A percentile compares a stretch with the other conserved stretches of the same genome.
Conservation (phyloP, 2,888 invertebrate genomes). For the Therioaphis trifolii region DNA sequence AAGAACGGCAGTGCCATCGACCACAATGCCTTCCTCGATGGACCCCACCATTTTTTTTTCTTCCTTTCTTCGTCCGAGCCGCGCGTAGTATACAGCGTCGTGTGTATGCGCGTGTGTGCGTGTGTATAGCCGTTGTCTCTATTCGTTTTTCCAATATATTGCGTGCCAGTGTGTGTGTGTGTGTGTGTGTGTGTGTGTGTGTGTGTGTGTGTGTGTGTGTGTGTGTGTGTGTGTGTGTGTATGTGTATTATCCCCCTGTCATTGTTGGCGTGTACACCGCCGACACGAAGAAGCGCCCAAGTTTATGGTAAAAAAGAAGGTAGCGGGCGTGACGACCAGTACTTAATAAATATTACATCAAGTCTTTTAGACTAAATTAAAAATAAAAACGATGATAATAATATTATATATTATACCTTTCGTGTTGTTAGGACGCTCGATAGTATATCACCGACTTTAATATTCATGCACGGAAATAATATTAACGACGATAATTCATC, state of each 20-base stretch:
- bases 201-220: no score
- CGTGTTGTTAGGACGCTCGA: no score
- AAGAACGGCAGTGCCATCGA: constrained; percentile 60
- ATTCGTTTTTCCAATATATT: constrained; percentile 35
- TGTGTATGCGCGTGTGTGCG: neutral
- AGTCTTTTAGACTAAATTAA: no score
- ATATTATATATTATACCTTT: no score
- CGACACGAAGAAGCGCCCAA: constrained; percentile 10
- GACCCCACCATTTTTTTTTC: constrained; percentile 56
- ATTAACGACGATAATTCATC: no score
- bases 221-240: neutral
- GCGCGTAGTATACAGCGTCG: neutral
- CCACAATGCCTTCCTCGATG: constrained; percentile 61
- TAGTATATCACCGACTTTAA: no score
- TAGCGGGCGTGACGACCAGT: no score
- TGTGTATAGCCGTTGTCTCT: constrained; percentile 20
- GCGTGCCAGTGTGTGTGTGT: neutral
- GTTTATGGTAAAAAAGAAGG: no score
- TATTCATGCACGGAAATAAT: no score
- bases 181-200: no score
- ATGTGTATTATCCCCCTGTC: neutral
- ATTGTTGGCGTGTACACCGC: neutral
- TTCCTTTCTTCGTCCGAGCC: constrained; percentile 42
- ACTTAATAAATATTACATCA: no score
- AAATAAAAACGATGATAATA: no score